Base-by-base conservation (phyloP, 2,113 vertebrate genomes). In the Oreochromis aureus region DNA sequence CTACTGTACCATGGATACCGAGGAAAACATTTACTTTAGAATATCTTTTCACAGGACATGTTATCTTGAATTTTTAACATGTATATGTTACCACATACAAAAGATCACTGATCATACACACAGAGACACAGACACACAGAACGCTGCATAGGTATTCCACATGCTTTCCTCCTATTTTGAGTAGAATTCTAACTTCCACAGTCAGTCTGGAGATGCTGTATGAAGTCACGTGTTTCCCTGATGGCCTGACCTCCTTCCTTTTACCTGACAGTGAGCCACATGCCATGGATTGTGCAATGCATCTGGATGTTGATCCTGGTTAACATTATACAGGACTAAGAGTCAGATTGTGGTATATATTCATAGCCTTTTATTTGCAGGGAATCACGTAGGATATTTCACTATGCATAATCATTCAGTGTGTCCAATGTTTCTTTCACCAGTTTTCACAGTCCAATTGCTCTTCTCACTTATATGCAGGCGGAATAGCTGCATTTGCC, bases 161-260 rank as follows among this genome's bases (percentile, higher is more conserved):
- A 5, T 36, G 5, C 39, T 86, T 83, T 66, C 54, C 7, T 76
- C 4, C 41, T 19, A 7, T 82, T 44, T 32, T 12, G 6, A 71
- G 55, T 24, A 36, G 19, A 9, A 51, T 73, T 61, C 19, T 9
- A 39, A 24, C 84, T 59, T 48, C 80, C 63, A 27, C 73, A 41
- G 80, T 61, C 46, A 51, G 85, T 61, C 80, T 48, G 46, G 24
- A 80, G 63, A 61, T 55, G 63, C 22, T 84, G 34, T 32, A 30
- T 53, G 51, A 36, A 39, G 54, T 56, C 46, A 83, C 81, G 61
- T 34, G 54, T 83, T 46, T 92, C 86, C 89, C 84, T 10, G 4
- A 34, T 86, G 85, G 80, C 81, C 48, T 93, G 85, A 86, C 78
- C 89, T 85, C 61, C 63, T 91, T 90, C 82, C 61, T 55, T 87